These are phyloP conservation scores for Elachura formosa DNA, from an alignment of 2,113 vertebrate species.

Conservation along the genomic window DNA sequence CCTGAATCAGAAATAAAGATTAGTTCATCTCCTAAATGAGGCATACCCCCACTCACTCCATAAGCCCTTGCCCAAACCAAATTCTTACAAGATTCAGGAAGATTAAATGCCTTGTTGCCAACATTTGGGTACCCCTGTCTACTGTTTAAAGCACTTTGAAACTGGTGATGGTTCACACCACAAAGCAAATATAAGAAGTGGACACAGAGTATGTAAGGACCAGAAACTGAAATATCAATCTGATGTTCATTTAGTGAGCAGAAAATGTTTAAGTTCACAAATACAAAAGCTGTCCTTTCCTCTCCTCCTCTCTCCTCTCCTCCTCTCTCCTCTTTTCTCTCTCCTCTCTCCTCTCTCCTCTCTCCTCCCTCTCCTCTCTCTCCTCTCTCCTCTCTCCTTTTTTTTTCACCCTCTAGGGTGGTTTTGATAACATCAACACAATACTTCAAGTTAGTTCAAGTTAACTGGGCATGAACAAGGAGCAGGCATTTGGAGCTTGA, in stretches of 20 bases:
- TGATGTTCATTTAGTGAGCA: neutral
- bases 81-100: neutral
- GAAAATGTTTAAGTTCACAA: neutral
- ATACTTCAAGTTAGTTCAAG: neutral
- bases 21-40: neutral
- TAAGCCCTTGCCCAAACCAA: neutral
- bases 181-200: neutral
- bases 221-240: neutral
- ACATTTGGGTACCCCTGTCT: neutral
- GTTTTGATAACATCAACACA: neutral
- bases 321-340: neutral
- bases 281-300: neutral
- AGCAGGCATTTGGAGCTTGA: neutral
- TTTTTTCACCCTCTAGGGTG: neutral
- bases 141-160: neutral
- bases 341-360: neutral
- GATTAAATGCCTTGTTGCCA: neutral
- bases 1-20: neutral
- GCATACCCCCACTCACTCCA: neutral
- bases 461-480: rapidly evolving
- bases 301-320: neutral
- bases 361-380: no score
- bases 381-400: neutral
- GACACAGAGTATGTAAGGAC: neutral
- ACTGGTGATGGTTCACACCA: neutral